A percentile compares a stretch with the other conserved stretches of the same genome.
phyloP scores from a whole-genome alignment of 1,140 invertebrate species.

The Saccostrea glomerata region DNA sequence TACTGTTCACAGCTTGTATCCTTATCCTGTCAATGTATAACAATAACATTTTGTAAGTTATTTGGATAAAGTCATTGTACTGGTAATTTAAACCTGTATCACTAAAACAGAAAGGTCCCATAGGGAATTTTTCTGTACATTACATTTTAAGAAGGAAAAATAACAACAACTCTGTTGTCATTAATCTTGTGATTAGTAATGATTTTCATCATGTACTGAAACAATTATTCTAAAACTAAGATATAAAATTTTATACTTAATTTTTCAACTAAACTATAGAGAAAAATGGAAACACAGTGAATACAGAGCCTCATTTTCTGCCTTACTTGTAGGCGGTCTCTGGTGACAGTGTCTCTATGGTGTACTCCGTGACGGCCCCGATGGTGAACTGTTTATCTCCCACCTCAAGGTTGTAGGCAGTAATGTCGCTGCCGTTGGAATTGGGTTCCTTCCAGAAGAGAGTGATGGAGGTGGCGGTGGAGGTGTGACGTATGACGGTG shows the following conservation, averaged over 20 bases:
- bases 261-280: too few species aligned
- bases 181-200: too few species aligned
- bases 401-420: conserved; percentile 87
- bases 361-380: conserved; percentile 72
- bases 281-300: too few species aligned
- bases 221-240: too few species aligned
- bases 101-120: too few species aligned
- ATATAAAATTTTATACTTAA: too few species aligned
- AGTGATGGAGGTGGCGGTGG: conserved; percentile 84
- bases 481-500: conserved; percentile 81
- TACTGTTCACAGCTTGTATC: conserved; percentile 86
- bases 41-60: not conserved
- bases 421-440: conserved; percentile 84
- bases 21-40: conserved; percentile 61
- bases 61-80: too few species aligned
- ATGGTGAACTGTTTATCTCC: conserved; percentile 81
- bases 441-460: conserved; percentile 87
- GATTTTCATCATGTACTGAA: too few species aligned
- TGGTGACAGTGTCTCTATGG: conserved; percentile 80
- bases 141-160: too few species aligned
- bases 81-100: too few species aligned
- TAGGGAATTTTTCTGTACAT: too few species aligned
- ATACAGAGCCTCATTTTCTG: not conserved
- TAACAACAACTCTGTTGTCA: too few species aligned
- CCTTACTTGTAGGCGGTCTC: conserved; percentile 82